Base-by-base conservation (phyloP, 2,888 invertebrate species). In the Seira musarum region DNA sequence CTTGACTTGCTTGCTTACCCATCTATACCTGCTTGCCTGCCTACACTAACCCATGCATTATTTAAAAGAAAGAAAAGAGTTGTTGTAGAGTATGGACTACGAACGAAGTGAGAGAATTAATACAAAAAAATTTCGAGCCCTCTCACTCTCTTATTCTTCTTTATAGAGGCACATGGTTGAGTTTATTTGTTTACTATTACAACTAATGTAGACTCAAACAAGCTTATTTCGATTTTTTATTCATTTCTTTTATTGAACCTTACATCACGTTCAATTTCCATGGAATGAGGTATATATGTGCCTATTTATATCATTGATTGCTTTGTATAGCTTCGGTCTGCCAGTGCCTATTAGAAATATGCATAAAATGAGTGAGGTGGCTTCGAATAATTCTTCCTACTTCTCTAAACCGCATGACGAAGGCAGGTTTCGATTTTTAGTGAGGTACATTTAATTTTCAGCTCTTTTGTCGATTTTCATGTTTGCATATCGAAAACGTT, bases 1-100 rank as follows among this genome's bases (percentile, higher is more conserved):
- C 40, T 40, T 46, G 30, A 72, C 71, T 73, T 66, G 64, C 61
- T 65, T 76, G 71, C 76, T 81, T 73, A 57, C 67, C 79, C 79
- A 67, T 25, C 67, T 68, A 25, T 64, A 79, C 72, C 70, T 77
- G 70, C 67, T 35, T 61, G 35, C 30, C 64, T 75, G 69, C 40
- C 40, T 60, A 60, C 17, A 60, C 5, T 60, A 19, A n/a, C n/a
- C n/a, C 17, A 60, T 22, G 24, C 24, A 63, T 21, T 63, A 19
- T 63, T 10, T 63, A 63, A 15, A 21, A 60, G 17, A 10, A 10
- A 5, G 60, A n/a, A n/a, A n/a, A 21, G 64, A n/a, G n/a, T n/a
- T n/a, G n/a, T n/a, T n/a, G n/a, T n/a, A n/a, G n/a, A n/a, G n/a
- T n/a, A n/a, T n/a, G n/a, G n/a, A n/a, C 64, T 21, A 63, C 8